phyloP scores from a whole-genome alignment of 2,113 vertebrate genomes.

The Rhynchomys soricoides region DNA sequence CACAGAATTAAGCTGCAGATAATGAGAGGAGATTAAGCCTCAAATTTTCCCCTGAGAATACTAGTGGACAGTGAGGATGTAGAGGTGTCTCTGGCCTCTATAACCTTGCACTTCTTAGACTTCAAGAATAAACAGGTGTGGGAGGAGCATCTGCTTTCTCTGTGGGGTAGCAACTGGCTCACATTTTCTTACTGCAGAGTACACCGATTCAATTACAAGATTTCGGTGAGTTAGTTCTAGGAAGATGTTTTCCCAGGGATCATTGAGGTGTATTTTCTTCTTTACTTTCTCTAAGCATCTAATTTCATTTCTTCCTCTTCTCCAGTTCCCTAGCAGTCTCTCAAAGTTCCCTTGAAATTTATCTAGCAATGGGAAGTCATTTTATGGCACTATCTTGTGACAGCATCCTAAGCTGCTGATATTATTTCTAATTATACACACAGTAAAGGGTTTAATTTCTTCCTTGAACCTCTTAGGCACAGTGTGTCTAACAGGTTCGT shows the following conservation, averaged over 20 bases:
- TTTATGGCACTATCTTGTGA: conserved; percentile 3
- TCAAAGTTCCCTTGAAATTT: conserved; percentile 62
- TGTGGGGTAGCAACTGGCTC: not conserved
- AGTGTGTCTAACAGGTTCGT: not conserved
- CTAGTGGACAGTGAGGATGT: not conserved
- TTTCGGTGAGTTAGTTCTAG: not conserved
- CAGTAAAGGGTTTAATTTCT: conserved; percentile 52
- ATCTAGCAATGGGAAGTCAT: not conserved
- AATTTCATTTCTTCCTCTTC: not conserved
- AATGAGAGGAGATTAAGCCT: not conserved
- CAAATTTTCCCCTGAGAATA: not conserved
- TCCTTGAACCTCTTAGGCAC: not conserved
- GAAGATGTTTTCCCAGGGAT: not conserved
- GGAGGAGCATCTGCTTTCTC: not conserved
- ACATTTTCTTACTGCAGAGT: not conserved
- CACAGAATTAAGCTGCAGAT: not conserved
- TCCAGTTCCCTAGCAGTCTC: not conserved
- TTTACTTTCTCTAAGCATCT: conserved; percentile 29
- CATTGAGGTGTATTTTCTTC: not conserved
- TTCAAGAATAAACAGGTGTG: not conserved
- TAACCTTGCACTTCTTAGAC: not conserved
- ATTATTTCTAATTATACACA: conserved; percentile 48
- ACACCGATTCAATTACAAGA: not conserved
- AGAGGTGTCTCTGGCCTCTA: fast-evolving
- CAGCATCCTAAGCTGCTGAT: conserved; percentile 17